phyloP scores from a whole-genome alignment of 2,888 invertebrate species.

The Oligia fasciuncula region DNA sequence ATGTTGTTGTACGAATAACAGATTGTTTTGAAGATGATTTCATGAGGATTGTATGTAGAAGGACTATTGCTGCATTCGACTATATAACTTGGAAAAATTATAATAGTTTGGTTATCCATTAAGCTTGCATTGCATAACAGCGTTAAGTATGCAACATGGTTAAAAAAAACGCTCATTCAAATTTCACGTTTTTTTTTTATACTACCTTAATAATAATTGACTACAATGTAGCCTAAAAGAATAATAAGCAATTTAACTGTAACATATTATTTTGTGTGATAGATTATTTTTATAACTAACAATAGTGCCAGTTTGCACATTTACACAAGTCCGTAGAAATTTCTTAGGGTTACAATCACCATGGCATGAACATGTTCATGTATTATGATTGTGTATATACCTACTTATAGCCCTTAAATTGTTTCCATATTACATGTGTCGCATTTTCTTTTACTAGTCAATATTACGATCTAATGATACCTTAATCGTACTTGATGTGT shows the following conservation, averaged over 20 bases:
- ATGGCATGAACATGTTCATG: neutral
- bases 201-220: too few species aligned
- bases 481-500: neutral
- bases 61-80: neutral
- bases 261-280: neutral
- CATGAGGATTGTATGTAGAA: neutral
- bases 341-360: neutral
- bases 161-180: neutral
- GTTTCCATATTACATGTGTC: too few species aligned
- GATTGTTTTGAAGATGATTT: constrained; percentile 22
- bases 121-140: neutral
- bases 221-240: neutral
- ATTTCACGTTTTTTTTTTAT: too few species aligned
- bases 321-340: neutral
- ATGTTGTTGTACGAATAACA: constrained; percentile 47
- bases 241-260: neutral
- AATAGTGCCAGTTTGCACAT: neutral
- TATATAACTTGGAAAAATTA: neutral
- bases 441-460: neutral
- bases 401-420: too few species aligned
- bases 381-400: neutral
- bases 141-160: too few species aligned
- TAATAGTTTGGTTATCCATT: neutral
- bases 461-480: neutral
- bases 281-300: neutral